phyloP scores from a whole-genome alignment of 2,888 invertebrate genomes.

The Andrena praecox region DNA sequence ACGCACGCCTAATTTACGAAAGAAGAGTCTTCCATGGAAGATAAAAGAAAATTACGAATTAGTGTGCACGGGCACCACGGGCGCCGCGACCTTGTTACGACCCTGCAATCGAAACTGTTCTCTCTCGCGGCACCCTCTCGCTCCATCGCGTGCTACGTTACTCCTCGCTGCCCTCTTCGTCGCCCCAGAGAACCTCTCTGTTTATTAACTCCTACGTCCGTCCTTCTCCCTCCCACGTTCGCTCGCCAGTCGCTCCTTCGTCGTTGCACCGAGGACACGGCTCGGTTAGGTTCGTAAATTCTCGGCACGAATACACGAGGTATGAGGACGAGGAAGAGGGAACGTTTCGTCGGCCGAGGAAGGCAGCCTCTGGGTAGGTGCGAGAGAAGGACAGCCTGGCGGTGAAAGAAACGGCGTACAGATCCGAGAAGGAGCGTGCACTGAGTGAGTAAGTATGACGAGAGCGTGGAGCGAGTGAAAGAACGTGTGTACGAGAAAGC shows the following conservation, averaged over 20 bases:
- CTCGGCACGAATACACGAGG: conserved; percentile 66
- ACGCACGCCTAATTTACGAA: not conserved
- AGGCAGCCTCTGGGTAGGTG: not conserved
- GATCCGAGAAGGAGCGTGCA: conserved; percentile 15
- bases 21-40: not conserved
- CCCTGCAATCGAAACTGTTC: conserved; percentile 57
- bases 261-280: conserved; percentile 41
- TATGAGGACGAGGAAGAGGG: conserved; percentile 23
- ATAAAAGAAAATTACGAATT: not conserved
- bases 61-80: not conserved
- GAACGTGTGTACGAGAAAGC: conserved; percentile 12
- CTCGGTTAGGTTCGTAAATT: conserved; percentile 67
- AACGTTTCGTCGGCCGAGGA: conserved; percentile 20
- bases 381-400: not conserved
- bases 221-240: conserved; percentile 21
- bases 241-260: conserved; percentile 21
- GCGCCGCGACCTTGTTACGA: conserved; percentile 31
- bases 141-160: conserved; percentile 40
- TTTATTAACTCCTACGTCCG: conserved; percentile 46
- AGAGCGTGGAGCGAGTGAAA: conserved; percentile 11
- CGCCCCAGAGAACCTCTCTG: conserved; percentile 53
- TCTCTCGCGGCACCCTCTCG: conserved; percentile 39
- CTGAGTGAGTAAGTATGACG: not conserved
- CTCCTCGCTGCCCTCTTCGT: conserved; percentile 52
- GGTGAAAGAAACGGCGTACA: conserved; percentile 52